Conservation (phyloP, 2,888 invertebrate species). For the Cordilura impudica region DNA sequence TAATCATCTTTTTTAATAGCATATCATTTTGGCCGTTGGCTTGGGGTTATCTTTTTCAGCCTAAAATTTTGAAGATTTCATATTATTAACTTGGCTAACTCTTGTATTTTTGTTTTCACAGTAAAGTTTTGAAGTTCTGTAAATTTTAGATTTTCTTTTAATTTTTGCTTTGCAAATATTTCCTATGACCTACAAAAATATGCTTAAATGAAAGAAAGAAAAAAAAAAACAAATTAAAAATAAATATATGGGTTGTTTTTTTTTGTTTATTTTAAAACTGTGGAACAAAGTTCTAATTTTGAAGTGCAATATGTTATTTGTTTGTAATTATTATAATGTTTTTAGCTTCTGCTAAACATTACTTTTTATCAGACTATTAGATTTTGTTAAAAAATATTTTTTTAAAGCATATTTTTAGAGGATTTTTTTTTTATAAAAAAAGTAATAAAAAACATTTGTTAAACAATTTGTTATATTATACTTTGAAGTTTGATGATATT, state of each 20-base stretch:
- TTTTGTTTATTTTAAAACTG: constrained; percentile 40
- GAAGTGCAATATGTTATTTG: constrained; percentile 60
- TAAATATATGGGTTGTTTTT: constrained; percentile 51
- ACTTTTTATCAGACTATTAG: background rate
- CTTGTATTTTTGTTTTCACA: background rate
- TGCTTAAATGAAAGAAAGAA: background rate
- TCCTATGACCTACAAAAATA: constrained; percentile 1
- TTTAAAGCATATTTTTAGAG: constrained; percentile 20
- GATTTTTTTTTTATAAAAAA: background rate
- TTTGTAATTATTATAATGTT: constrained; percentile 29
- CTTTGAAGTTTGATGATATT: background rate
- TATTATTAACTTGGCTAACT: background rate
- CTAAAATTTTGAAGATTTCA: background rate
- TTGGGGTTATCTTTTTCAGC: too few relatives aligned
- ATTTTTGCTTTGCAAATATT: background rate
- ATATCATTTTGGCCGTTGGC: too few relatives aligned
- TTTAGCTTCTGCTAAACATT: background rate
- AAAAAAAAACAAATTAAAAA: constrained; percentile 5
- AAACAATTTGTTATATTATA: constrained; percentile 19
- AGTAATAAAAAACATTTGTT: constrained; percentile 24
- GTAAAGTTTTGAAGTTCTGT: constrained; percentile 34
- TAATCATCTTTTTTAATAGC: too few relatives aligned
- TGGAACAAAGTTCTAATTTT: constrained; percentile 59
- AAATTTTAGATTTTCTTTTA: background rate
- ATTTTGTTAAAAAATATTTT: constrained; percentile 43